A percentile compares a stretch with the other conserved stretches of the same genome.
Conservation (phyloP, 2,888 invertebrate genomes). For the Cephus runcator region DNA sequence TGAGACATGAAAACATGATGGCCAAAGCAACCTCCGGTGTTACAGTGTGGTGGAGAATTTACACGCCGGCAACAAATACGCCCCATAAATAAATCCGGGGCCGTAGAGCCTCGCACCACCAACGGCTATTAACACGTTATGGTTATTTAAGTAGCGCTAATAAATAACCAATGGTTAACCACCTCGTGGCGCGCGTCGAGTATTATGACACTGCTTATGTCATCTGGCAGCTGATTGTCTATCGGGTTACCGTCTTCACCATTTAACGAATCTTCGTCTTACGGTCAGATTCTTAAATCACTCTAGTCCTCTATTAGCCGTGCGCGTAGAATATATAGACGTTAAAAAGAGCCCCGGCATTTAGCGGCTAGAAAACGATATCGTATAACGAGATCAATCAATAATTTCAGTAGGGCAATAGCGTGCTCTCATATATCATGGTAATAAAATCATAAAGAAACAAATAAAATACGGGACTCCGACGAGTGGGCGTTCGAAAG, state of each 20-base stretch:
- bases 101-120: conserved; percentile 36
- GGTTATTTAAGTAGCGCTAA: conserved; percentile 55
- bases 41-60: conserved; percentile 38
- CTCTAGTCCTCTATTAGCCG: neutral
- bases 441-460: neutral
- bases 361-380: neutral
- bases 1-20: neutral
- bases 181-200: conserved; percentile 54
- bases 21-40: neutral
- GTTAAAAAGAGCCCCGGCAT: neutral
- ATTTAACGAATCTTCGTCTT: neutral
- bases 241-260: neutral
- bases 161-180: conserved; percentile 53
- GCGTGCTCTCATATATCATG: neutral
- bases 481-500: conserved; percentile 31
- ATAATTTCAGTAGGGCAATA: neutral
- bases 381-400: neutral
- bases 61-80: conserved; percentile 53
- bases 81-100: conserved; percentile 53
- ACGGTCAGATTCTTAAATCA: neutral
- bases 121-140: conserved; percentile 54
- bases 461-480: neutral
- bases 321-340: neutral
- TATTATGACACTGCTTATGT: conserved; percentile 54
- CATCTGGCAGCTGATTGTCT: neutral